Conservation (phyloP, 2,797 vertebrate genomes). For the Hoplostethus atlanticus region DNA sequence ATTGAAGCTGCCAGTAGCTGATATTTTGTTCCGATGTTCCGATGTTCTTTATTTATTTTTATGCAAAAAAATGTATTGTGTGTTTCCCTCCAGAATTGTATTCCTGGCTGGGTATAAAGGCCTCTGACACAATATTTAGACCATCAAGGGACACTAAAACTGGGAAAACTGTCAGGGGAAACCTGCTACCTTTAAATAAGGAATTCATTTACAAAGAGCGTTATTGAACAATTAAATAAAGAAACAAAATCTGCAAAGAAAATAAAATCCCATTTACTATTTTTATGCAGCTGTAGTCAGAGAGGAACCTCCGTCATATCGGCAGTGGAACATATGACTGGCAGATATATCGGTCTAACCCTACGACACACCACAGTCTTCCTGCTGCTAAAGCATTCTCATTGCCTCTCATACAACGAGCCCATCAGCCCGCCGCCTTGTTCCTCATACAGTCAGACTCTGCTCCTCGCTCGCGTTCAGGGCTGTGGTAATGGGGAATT, state of each 20-base stretch:
- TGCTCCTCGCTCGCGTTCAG: slow-evolving; percentile 62
- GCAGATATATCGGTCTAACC: not conserved
- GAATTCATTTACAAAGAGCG: not conserved
- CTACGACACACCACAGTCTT: slow-evolving; percentile 10
- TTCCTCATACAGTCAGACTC: slow-evolving; percentile 49
- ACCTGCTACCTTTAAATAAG: not conserved
- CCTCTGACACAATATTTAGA: no score
- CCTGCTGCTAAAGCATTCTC: slow-evolving; percentile 43
- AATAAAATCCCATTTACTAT: no score
- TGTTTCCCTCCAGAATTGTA: no score
- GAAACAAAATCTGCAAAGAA: no score
- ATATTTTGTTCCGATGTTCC: no score
- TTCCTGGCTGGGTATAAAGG: no score
- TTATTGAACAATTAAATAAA: not conserved
- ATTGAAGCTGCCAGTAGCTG: not conserved
- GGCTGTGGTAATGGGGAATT: slow-evolving; percentile 78
- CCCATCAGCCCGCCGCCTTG: slow-evolving; percentile 45
- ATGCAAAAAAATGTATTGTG: no score
- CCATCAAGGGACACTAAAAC: no score
- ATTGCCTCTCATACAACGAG: slow-evolving; percentile 29
- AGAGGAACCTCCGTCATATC: not conserved
- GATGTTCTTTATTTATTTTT: no score
- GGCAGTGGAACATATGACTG: not conserved
- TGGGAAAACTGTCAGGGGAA: no score
- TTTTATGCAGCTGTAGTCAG: no score